Conservation (phyloP, 1,140 invertebrate species). For the Halictus rubicundus region DNA sequence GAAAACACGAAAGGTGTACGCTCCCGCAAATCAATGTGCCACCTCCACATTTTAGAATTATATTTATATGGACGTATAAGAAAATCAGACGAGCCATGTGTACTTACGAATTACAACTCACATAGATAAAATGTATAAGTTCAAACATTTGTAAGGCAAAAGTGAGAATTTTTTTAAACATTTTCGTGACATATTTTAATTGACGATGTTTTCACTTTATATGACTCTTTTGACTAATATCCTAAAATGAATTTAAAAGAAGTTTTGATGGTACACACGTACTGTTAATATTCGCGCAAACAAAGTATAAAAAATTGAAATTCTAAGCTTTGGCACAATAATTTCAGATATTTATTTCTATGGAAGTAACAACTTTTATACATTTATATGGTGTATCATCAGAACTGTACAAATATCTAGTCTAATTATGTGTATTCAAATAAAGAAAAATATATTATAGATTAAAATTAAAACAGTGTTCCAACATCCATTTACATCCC, state of each 20-base stretch:
- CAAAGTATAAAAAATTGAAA: constrained; percentile 12
- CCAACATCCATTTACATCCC: not conserved
- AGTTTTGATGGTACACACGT: constrained; percentile 22
- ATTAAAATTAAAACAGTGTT: constrained; percentile 18
- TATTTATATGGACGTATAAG: not conserved
- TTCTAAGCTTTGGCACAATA: not conserved
- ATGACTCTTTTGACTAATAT: constrained; percentile 28
- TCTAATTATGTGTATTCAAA: constrained; percentile 7
- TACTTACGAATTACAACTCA: constrained; percentile 31
- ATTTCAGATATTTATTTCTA: constrained; percentile 11
- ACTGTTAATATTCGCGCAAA: constrained; percentile 5
- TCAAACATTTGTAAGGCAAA: constrained; percentile 29
- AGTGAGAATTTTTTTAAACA: constrained; percentile 23
- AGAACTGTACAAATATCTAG: constrained; percentile 30
- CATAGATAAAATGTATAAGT: constrained; percentile 15
- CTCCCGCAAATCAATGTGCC: too few relatives aligned
- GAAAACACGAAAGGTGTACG: too few relatives aligned
- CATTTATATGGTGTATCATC: constrained; percentile 22
- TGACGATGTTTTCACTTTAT: constrained; percentile 42
- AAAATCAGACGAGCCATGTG: constrained; percentile 2
- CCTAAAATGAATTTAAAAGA: constrained; percentile 12
- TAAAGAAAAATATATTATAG: not conserved
- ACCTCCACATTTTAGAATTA: too few relatives aligned
- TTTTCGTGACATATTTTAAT: constrained; percentile 24
- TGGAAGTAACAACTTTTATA: not conserved